Evolutionary conservation across 2,113 vertebrate species (phyloP).

Genomic region (Dipodomys stephensi): DNA sequence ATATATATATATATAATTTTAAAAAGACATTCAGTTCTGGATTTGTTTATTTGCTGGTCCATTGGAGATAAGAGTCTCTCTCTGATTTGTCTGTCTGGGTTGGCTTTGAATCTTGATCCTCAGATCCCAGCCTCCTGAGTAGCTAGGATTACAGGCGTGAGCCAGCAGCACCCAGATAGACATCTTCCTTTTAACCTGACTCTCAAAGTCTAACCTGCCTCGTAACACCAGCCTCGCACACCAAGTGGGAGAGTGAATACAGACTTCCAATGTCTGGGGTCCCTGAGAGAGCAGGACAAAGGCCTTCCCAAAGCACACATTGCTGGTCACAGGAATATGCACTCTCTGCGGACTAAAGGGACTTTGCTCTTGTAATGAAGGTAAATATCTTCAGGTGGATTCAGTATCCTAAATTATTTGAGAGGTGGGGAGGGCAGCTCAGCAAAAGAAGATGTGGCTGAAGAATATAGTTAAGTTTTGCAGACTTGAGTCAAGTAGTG

Average conservation of each 20-base stretch:
- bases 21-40: no score
- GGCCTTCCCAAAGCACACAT: not conserved
- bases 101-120: no score
- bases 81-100: no score
- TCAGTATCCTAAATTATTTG: not conserved
- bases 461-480: not conserved
- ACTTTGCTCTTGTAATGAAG: not conserved
- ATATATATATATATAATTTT: no score
- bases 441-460: not conserved
- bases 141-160: no score
- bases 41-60: no score
- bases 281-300: not conserved
- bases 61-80: no score
- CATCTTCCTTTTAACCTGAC: no score
- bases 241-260: accelerated
- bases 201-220: not conserved
- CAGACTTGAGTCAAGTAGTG: not conserved
- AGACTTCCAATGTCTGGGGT: not conserved
- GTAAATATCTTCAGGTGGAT: not conserved
- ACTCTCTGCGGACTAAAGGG: not conserved
- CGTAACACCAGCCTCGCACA: not conserved
- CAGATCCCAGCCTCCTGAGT: no score
- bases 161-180: no score
- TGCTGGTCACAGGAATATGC: not conserved
- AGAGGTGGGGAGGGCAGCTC: not conserved